These are phyloP conservation scores for Dynastes tityus DNA, from an alignment of 2,888 invertebrate genomes.

Conservation along the genomic window DNA sequence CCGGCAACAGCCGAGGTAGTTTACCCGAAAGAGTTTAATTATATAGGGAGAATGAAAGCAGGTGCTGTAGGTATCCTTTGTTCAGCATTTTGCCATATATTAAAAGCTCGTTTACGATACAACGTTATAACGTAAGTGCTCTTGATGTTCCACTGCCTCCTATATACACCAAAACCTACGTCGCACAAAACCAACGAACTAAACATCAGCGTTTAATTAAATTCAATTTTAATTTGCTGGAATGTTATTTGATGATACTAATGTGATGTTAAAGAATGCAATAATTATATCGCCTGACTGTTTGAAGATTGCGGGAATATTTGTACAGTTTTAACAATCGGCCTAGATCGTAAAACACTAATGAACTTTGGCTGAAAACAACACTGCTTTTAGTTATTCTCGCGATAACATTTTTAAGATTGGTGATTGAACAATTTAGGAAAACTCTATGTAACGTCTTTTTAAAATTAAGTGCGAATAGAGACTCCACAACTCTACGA, in stretches of 20 bases:
- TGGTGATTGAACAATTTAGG: too few relatives aligned
- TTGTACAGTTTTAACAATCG: too few relatives aligned
- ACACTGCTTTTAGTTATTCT: too few relatives aligned
- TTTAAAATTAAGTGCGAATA: too few relatives aligned
- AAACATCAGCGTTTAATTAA: slow-evolving; percentile 31
- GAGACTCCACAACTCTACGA: too few relatives aligned
- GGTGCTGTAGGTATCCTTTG: slow-evolving; percentile 51
- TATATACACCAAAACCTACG: not conserved
- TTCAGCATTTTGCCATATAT: slow-evolving; percentile 48
- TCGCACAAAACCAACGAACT: slow-evolving; percentile 1
- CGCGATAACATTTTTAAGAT: too few relatives aligned
- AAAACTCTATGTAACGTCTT: too few relatives aligned
- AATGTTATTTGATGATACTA: not conserved
- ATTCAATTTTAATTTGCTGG: slow-evolving; percentile 16
- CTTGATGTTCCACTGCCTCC: slow-evolving; percentile 20
- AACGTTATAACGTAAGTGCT: not conserved
- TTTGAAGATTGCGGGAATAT: not conserved
- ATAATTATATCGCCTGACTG: not conserved
- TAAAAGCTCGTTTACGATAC: slow-evolving; percentile 39
- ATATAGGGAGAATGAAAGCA: slow-evolving; percentile 52
- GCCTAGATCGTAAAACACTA: too few relatives aligned
- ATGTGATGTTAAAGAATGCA: not conserved
- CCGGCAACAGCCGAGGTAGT: slow-evolving; percentile 51
- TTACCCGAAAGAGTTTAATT: slow-evolving; percentile 55
- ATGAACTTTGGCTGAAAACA: too few relatives aligned